Base-by-base conservation (phyloP, 2,797 vertebrate species). In the Schizothorax lantsangensis region DNA sequence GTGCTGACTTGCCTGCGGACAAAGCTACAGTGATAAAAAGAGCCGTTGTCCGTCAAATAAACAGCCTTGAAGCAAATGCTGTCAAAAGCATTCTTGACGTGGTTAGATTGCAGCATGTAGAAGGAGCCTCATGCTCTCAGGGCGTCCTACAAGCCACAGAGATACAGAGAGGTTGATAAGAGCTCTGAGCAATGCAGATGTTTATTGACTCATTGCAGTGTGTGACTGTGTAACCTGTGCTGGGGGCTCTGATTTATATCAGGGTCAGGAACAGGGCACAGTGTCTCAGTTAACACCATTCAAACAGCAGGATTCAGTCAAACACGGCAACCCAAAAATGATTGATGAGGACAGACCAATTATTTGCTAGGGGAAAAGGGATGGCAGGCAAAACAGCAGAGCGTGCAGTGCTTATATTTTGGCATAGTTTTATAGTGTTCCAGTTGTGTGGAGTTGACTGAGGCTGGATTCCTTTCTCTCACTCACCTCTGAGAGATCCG, bases 11-110 rank as follows among this genome's bases (percentile, higher is more conserved):
- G 95, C 93, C 89, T 84, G 90, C 57, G 92, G 93, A 90, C 89
- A 93, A 93, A 87, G 91, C 92, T 85, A 85, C 82, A 52, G 79
- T 80, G 83, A 79, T 89, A 88, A 91, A 91, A 92, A 91, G 88
- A 80, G 89, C 80, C 75, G 69, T 88, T 75, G 92, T 85, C 66
- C 45, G 6, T 80, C 88, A 93, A 94, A 95, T 95, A 95, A 95
- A 94, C 94, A 87, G 90, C 88, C 89, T 92, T 92, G 92, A 74
- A 81, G 66, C 89, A 92, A 93, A 91, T 85, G 90, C 89, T 91
- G 91, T 95, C 93, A 94, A 94, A 94, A 88, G 91, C 93, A 94
- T 95, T 95, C 93, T 94, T 93, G 89, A 81, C 49, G 81, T 79
- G 86, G 86, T 77, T 30, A 90, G 91, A 93, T 91, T 89, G 91